Evolutionary conservation across 1,140 invertebrate species (phyloP), one percentile per base, ranked within the genome.

Genomic region (Plutomurus gul): DNA sequence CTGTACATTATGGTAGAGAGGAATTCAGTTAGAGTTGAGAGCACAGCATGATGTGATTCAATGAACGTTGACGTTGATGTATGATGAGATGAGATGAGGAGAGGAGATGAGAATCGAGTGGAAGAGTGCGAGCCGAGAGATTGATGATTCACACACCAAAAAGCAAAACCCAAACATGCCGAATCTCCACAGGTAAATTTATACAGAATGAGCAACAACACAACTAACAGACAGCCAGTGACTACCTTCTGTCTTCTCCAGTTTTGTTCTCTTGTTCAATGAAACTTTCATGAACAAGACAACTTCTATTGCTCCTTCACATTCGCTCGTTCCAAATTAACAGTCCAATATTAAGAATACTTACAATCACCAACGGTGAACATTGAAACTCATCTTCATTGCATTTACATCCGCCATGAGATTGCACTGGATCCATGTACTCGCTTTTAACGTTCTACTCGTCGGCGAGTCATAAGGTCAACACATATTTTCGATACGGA

Each of bases 61-160:
- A 78, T 78, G 76, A 78, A 78, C 65, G 65, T 70, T 78, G 76
- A 78, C 76, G 70, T 78, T 78, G 76, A 78, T 78, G 76, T 78
- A 78, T 78, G 76, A 78, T 78, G 36, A 78, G 76, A 60, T 36
- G 49, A 76, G 47, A 73, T 76, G 51, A 65, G 65, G 47, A 39
- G 71, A 40, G 16, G 7, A 43, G 46, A 78, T 72, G 76, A 36
- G 46, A 75, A 27, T 75, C 2, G 5, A 30, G 43, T n/a, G 30
- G 70, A 73, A 73, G 37, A 47, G 71, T 73, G 43, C 71, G 43
- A 73, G 37, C 37, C 71, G 43, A 46, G 75, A 77, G 75, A 77
- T 77, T 77, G 75, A 77, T 77, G 75, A 77, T 77, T 77, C 75
- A 70, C 75, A 77, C 75, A 77, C 65, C 56, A 65, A 65, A 51